phyloP scores from a whole-genome alignment of 2,888 invertebrate genomes.

The Ariolimax columbianus region DNA sequence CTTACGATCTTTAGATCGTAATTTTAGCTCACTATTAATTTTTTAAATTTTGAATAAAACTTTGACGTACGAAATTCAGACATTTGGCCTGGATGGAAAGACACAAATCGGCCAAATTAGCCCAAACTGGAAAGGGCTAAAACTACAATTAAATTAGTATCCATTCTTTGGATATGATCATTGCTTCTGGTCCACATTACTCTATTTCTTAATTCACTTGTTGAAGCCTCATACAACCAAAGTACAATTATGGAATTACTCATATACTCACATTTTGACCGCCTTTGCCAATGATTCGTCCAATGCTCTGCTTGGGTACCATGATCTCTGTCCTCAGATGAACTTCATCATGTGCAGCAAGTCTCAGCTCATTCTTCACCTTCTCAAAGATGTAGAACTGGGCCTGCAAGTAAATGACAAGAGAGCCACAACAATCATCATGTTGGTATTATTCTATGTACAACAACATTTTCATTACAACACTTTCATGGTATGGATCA shows the following conservation, averaged over 20 bases:
- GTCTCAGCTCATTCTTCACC: conserved; percentile 86
- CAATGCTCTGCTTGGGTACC: conserved; percentile 93
- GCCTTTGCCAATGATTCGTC: conserved; percentile 95
- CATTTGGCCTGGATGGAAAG: too few species aligned
- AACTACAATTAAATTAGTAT: too few species aligned
- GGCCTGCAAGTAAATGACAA: conserved; percentile 82
- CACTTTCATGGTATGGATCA: too few species aligned
- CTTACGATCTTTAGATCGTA: too few species aligned
- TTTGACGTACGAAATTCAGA: too few species aligned
- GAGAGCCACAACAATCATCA: too few species aligned
- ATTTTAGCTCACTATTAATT: too few species aligned
- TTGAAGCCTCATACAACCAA: not conserved
- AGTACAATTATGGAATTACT: not conserved
- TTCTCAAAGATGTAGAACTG: conserved; percentile 98
- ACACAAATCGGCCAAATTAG: too few species aligned
- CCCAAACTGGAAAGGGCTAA: too few species aligned
- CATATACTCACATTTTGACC: conserved; percentile 76
- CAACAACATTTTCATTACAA: too few species aligned
- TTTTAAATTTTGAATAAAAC: too few species aligned
- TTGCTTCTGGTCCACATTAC: not conserved
- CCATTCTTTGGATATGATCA: not conserved
- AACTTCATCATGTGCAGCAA: conserved; percentile 84
- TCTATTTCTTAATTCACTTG: not conserved
- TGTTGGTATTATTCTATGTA: too few species aligned
- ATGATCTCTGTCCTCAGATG: conserved; percentile 94